A percentile compares a stretch with the other conserved stretches of the same genome.
Conservation (phyloP, 2,797 vertebrate species). For the Euphonia xanthogaster region DNA sequence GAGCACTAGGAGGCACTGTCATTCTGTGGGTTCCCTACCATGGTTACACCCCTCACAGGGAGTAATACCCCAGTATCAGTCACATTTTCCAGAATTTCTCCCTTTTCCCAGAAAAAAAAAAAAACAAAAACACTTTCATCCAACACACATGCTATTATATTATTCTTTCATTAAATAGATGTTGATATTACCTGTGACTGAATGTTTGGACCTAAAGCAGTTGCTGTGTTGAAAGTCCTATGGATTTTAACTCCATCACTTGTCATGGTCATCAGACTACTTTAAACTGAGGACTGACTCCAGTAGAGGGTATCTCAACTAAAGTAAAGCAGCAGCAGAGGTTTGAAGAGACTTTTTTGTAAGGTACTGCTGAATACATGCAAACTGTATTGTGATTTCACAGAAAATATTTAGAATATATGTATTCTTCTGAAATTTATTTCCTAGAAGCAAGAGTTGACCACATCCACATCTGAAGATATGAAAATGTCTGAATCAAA, state of each 20-base stretch:
- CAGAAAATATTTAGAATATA: neutral
- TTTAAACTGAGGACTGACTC: neutral
- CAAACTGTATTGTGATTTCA: neutral
- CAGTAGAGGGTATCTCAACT: neutral
- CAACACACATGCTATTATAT: neutral
- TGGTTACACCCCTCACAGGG: neutral
- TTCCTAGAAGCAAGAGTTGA: neutral
- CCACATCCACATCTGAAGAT: neutral
- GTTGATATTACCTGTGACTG: neutral
- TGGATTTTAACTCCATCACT: neutral
- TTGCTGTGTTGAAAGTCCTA: neutral
- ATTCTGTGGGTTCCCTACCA: neutral
- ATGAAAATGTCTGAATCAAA: neutral
- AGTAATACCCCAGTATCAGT: neutral
- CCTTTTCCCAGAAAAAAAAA: neutral
- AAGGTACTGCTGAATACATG: neutral
- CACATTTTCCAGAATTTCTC: neutral
- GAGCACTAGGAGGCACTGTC: conserved; percentile 53
- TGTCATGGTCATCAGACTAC: neutral
- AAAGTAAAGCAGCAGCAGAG: neutral
- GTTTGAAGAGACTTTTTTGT: neutral
- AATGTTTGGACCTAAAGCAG: neutral
- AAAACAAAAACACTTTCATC: neutral
- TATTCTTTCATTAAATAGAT: neutral
- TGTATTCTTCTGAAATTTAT: neutral